Conservation (phyloP, 2,888 invertebrate species). For the Eilema sororculum region DNA sequence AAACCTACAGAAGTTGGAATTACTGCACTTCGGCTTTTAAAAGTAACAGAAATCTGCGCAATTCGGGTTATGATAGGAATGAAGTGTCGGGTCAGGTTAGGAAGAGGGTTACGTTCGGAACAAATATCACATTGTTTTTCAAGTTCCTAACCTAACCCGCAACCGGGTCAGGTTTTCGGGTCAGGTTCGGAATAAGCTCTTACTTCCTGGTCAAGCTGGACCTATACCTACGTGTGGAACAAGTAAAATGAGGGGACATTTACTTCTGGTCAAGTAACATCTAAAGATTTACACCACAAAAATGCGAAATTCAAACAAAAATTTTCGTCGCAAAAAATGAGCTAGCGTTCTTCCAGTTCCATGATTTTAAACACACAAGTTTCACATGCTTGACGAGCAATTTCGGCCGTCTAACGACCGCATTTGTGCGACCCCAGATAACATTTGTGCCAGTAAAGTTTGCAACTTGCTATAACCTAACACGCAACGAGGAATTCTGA, state of each 20-base stretch:
- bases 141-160: too few relatives aligned
- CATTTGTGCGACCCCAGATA: constrained; percentile 20
- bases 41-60: too few relatives aligned
- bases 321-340: neutral
- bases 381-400: constrained; percentile 21
- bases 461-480: constrained; percentile 14
- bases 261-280: neutral
- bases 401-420: constrained; percentile 14
- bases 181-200: too few relatives aligned
- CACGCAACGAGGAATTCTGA: constrained; percentile 16
- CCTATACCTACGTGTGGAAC: too few relatives aligned
- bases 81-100: too few relatives aligned
- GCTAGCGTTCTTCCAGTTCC: neutral
- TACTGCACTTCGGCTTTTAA: too few relatives aligned
- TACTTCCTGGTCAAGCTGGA: too few relatives aligned
- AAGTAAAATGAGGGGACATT: neutral
- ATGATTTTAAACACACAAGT: constrained; percentile 13
- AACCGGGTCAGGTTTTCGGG: too few relatives aligned
- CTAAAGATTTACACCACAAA: neutral
- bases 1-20: too few relatives aligned
- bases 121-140: too few relatives aligned
- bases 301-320: neutral
- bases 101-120: too few relatives aligned
- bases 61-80: too few relatives aligned
- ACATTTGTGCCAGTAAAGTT: constrained; percentile 12